Evolutionary conservation across 1,140 invertebrate species (phyloP), one percentile per base, ranked within the genome.

Genomic region (Drosophila pseudoananassae): DNA sequence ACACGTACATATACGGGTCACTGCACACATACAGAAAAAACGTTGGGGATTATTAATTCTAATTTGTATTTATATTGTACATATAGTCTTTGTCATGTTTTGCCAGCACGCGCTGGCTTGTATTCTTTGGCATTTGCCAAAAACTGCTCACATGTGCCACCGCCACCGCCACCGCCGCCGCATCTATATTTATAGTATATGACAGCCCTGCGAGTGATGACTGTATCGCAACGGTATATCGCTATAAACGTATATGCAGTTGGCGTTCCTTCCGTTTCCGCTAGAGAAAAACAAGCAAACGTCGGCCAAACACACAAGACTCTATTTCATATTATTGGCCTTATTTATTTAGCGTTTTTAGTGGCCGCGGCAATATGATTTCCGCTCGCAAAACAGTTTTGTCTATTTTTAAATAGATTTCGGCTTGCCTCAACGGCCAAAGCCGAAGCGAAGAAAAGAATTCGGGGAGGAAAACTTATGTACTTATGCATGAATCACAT

Each of bases 371-470:
- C 70, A 71, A 83, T 84, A 79, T 83, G 80, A 84, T 79, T 84
- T 83, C 71, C 80, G 80, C 74, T 79, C 71, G 60, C 60, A 56
- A 69, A 36, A 69, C 63, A 25, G 50, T 54, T 73, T 43, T 73
- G 49, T 66, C 81, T 85, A 85, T 85, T 85, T 85, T 77, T 85
- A 85, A 87, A 87, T 73, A 68, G 81, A 77, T 80, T 79, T 79
- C 57, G 76, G 66, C 72, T 76, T 76, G 56, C 60, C 51, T 71
- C 75, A 63, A 55, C 49, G 27, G 49, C 49, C 27, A 51, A 51
- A 31, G 27, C 47, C 47, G 31, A 52, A 31, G 50, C 50, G 10
- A 51, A 3, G 25, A 49, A 64, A 66, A 53, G 61, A 36, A 68
- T 54, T 60, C 40, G 61, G 63, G 63, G 15, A 46, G 63, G 33